A percentile compares a stretch with the other conserved stretches of the same genome.
These are phyloP conservation scores for Zootermopsis nevadensis DNA, from an alignment of 2,888 invertebrate species.

Conservation along the genomic window DNA sequence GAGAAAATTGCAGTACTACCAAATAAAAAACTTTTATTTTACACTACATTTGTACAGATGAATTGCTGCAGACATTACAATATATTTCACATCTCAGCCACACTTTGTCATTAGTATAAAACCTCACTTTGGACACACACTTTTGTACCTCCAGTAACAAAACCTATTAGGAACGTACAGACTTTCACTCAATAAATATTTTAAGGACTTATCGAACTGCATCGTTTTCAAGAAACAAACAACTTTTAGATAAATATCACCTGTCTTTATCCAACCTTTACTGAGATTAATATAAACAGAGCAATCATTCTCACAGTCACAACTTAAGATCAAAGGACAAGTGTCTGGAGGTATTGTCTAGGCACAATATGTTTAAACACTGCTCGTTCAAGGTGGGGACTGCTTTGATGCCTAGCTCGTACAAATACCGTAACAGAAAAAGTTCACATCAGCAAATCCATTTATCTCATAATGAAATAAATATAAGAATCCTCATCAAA, in stretches of 20 bases:
- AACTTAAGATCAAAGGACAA: constrained; percentile 13
- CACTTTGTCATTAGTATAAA: constrained; percentile 16
- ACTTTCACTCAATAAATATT: constrained; percentile 35
- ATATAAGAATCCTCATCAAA: constrained; percentile 1
- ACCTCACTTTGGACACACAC: not conserved
- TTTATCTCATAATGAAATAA: constrained; percentile 9
- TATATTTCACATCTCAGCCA: constrained; percentile 38
- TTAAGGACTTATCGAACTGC: constrained; percentile 20
- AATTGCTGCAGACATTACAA: constrained; percentile 33
- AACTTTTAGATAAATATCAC: constrained; percentile 23
- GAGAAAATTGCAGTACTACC: constrained; percentile 16
- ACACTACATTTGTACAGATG: constrained; percentile 48
- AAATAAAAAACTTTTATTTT: constrained; percentile 48
- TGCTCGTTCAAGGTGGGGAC: constrained; percentile 8
- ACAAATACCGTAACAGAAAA: not conserved
- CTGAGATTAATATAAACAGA: constrained; percentile 6
- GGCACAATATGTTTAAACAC: constrained; percentile 44
- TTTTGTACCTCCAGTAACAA: not conserved
- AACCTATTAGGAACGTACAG: constrained; percentile 37
- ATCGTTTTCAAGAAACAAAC: constrained; percentile 21
- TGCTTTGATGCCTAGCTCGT: constrained; percentile 43
- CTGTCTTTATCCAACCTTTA: constrained; percentile 3
- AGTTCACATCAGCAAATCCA: constrained; percentile 3
- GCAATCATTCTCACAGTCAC: not conserved
- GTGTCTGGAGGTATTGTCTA: constrained; percentile 38